Conservation (phyloP, 2,888 invertebrate genomes). For the Aporophyla nigra region DNA sequence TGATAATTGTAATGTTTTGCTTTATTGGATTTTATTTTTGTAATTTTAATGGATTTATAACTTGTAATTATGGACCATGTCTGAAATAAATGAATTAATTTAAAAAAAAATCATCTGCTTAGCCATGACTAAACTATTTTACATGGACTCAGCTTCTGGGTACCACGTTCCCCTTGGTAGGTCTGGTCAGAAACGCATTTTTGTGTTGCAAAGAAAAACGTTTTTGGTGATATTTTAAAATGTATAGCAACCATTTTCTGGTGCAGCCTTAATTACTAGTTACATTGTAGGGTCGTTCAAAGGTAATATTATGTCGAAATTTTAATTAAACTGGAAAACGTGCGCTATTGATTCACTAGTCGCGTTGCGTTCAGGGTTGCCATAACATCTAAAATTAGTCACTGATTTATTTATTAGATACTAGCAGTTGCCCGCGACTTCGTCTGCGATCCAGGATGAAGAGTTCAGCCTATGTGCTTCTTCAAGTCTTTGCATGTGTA, state of each 20-base stretch:
- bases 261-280: conserved; percentile 42
- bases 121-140: too few species aligned
- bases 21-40: too few species aligned
- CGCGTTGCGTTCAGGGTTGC: conserved; percentile 48
- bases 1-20: too few species aligned
- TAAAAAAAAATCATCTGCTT: too few species aligned
- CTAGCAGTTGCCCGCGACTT: not conserved
- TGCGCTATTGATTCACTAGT: conserved; percentile 50
- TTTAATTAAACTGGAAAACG: conserved; percentile 67
- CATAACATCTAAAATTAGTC: conserved; percentile 10
- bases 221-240: not conserved
- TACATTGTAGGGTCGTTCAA: conserved; percentile 44
- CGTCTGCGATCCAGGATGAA: too few species aligned
- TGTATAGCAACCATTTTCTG: conserved; percentile 17
- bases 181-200: not conserved
- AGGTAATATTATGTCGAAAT: conserved; percentile 61
- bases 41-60: too few species aligned
- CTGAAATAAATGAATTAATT: too few species aligned
- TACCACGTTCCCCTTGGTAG: too few species aligned
- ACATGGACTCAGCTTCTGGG: too few species aligned
- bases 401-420: not conserved
- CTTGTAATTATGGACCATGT: too few species aligned
- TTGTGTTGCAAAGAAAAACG: not conserved
- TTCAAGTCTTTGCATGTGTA: too few species aligned
- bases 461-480: too few species aligned